A percentile compares a stretch with the other conserved stretches of the same genome.
Evolutionary conservation across 2,113 vertebrate genomes (phyloP).

Genomic region (Peromyscus californicus): DNA sequence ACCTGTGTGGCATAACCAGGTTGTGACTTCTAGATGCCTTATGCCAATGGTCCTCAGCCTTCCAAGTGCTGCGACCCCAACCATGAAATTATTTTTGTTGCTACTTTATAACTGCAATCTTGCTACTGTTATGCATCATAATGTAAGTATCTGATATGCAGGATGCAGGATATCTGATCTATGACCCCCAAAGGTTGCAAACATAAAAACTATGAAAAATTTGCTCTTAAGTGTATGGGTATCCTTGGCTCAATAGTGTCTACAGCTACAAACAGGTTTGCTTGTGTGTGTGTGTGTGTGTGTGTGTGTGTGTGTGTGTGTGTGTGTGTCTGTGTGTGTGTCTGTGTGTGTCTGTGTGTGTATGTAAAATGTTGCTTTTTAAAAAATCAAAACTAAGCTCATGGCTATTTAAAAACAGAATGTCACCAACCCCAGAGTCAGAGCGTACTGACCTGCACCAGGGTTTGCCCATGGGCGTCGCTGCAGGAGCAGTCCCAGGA

Average conservation of each 20-base stretch:
- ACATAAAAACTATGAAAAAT: background rate
- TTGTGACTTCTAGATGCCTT: background rate
- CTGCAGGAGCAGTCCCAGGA: background rate
- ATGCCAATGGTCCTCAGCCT: background rate
- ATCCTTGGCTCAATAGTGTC: background rate
- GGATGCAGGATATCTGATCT: background rate
- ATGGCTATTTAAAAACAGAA: background rate
- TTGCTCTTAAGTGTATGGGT: background rate
- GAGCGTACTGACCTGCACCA: background rate
- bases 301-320: accelerated
- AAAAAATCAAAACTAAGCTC: background rate
- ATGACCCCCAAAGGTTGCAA: background rate
- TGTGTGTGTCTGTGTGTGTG: accelerated
- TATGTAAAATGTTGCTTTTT: background rate
- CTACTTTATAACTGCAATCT: background rate
- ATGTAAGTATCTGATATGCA: background rate
- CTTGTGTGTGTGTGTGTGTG: background rate
- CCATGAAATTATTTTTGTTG: background rate
- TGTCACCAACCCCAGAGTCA: background rate
- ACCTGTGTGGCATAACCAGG: background rate
- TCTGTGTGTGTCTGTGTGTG: accelerated
- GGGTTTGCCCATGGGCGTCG: background rate
- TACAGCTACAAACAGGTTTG: background rate
- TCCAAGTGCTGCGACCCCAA: background rate
- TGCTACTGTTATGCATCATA: background rate